Base-by-base conservation (phyloP, 2,888 invertebrate species). In the Chymomyza amoena region DNA sequence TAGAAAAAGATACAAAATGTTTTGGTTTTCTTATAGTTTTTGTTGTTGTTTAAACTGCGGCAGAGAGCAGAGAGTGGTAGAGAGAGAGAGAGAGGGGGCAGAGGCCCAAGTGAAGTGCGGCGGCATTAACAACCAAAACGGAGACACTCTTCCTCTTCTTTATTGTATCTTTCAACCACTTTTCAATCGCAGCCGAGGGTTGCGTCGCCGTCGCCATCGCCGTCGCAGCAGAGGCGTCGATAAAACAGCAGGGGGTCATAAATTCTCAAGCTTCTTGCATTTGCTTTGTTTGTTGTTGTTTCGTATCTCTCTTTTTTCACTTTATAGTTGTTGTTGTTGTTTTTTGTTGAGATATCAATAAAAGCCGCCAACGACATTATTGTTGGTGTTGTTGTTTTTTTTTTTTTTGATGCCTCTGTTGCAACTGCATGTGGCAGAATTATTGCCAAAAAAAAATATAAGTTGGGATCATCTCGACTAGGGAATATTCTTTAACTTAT, bases 171-270 rank as follows among this genome's bases (percentile, higher is more conserved):
- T 79, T 84, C 82, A 69, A 69, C 74, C 65, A 76, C 73, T 70
- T 81, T 88, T 84, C 81, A 88, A 87, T 88, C 85, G 87, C 50
- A 73, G 54, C 62, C 54, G 64, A 76, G 76, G 72, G 71, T 71
- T 78, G 81, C 69, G 62, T 51, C 60, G 25, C 57, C n/a, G n/a
- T n/a, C n/a, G n/a, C n/a, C n/a, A n/a, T n/a, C n/a, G n/a, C n/a
- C n/a, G 65, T 54, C 54, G 20, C 76, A 78, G 78, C 89, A 89
- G 85, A 88, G 88, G 89, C 89, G 87, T 89, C 90, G 87, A 89
- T 89, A 87, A 86, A 88, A 81, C 88, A 89, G 76, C 83, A 76
- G 89, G 89, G 87, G 89, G 87, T 80, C 87, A 89, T 89, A 89
- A 84, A 87, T 89, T 81, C 76, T 80, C 78, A 78, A 80, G 82